phyloP scores from a whole-genome alignment of 1,140 invertebrate genomes.

The Dendroctonus valens region DNA sequence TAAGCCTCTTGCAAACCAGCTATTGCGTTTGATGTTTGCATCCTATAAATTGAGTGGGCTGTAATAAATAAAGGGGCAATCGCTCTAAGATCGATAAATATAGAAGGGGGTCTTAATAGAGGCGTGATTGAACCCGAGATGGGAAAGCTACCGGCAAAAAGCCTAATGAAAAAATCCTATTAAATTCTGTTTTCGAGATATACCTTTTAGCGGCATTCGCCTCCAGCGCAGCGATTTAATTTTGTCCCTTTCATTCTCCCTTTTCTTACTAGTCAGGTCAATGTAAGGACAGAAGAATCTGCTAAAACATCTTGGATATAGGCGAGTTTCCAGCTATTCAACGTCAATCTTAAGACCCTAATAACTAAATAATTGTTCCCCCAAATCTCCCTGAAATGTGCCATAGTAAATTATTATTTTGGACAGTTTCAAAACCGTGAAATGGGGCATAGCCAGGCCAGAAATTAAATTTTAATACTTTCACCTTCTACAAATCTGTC shows the following conservation, averaged over 20 bases:
- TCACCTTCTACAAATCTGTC: no score
- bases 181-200: slow-evolving; percentile 35
- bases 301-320: slow-evolving; percentile 1
- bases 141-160: slow-evolving; percentile 30
- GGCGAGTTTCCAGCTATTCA: slow-evolving; percentile 8
- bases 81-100: slow-evolving; percentile 29
- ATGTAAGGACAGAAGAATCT: slow-evolving; percentile 11
- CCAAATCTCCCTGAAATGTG: no score
- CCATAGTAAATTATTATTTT: no score
- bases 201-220: slow-evolving; percentile 27
- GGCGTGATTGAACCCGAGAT: slow-evolving; percentile 28
- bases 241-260: slow-evolving; percentile 26
- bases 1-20: slow-evolving; percentile 8
- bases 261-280: slow-evolving; percentile 21
- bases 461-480: no score
- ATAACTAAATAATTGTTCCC: neutral
- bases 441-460: no score
- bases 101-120: slow-evolving; percentile 31
- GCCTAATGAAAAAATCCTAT: slow-evolving; percentile 37
- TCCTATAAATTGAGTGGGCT: slow-evolving; percentile 23
- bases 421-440: no score
- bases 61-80: slow-evolving; percentile 18
- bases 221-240: slow-evolving; percentile 22
- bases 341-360: slow-evolving; percentile 12
- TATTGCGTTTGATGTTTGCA: slow-evolving; percentile 25